Evolutionary conservation across 2,113 vertebrate species (phyloP).

Genomic region (Garra rufa): DNA sequence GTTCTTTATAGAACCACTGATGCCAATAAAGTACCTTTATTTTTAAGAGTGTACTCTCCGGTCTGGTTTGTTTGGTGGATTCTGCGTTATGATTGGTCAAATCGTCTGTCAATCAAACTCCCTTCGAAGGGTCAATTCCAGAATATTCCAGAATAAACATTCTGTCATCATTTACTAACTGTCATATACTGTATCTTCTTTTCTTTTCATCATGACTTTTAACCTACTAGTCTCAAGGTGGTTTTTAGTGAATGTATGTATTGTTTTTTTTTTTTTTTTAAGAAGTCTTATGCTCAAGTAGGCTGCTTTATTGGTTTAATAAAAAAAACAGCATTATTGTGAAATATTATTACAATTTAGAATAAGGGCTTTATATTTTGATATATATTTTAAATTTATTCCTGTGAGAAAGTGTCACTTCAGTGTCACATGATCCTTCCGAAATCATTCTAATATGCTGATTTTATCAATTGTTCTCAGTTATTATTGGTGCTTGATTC

Average conservation of each 20-base stretch:
- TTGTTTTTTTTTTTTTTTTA: neutral
- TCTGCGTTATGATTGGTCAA: no score
- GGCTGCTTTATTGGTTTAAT: neutral
- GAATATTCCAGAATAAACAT: neutral
- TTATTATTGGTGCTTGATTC: no score
- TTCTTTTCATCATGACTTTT: neutral
- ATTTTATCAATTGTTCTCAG: no score
- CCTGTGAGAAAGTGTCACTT: no score
- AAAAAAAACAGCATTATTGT: neutral
- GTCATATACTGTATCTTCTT: neutral
- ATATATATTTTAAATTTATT: neutral
- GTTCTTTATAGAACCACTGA: no score
- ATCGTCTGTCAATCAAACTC: no score
- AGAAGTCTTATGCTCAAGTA: neutral
- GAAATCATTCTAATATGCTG: no score
- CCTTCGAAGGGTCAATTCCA: no score
- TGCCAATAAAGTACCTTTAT: no score
- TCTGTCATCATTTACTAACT: neutral
- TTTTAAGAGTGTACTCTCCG: no score
- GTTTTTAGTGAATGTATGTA: neutral
- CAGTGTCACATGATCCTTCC: no score
- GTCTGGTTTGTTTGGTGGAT: no score
- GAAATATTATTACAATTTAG: neutral
- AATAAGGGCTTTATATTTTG: neutral
- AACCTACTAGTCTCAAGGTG: neutral